These are phyloP conservation scores for Ectobius pallidus DNA, from an alignment of 2,888 invertebrate genomes.

Conservation along the genomic window DNA sequence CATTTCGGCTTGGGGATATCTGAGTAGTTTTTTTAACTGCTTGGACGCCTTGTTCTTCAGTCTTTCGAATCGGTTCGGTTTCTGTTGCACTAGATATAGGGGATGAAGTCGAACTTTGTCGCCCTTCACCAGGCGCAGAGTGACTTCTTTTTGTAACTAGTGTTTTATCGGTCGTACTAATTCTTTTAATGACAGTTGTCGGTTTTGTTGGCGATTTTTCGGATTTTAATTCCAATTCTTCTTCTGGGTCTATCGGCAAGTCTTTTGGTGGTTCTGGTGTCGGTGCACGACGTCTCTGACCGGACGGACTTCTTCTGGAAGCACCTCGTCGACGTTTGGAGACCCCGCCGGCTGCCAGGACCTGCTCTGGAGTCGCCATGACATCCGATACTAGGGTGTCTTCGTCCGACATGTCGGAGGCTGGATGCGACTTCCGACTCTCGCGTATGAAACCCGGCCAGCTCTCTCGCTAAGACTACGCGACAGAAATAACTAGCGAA, in stretches of 20 bases:
- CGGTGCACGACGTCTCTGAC: conserved; percentile 33
- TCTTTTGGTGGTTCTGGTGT: conserved; percentile 40
- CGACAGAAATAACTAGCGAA: conserved; percentile 11
- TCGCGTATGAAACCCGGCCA: neutral
- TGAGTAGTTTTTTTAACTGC: no score
- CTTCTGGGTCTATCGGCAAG: conserved; percentile 29
- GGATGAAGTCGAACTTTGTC: neutral
- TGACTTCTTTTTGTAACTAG: conserved; percentile 37
- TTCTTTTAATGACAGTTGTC: neutral
- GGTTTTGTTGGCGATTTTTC: neutral
- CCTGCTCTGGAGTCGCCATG: conserved; percentile 55
- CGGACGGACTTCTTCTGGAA: conserved; percentile 39
- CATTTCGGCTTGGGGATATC: no score
- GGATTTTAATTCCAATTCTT: neutral
- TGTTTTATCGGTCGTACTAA: conserved; percentile 33
- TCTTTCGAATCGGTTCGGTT: no score
- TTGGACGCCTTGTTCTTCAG: no score
- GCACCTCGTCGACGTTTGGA: conserved; percentile 64
- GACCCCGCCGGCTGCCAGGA: conserved; percentile 59
- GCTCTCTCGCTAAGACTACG: neutral
- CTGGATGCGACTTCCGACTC: neutral
- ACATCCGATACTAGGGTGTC: neutral
- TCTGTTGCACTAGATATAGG: no score
- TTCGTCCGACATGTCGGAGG: conserved; percentile 14
- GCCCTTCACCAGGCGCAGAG: conserved; percentile 40